Conservation (phyloP, 2,888 invertebrate genomes). For the Cerastoderma edule region DNA sequence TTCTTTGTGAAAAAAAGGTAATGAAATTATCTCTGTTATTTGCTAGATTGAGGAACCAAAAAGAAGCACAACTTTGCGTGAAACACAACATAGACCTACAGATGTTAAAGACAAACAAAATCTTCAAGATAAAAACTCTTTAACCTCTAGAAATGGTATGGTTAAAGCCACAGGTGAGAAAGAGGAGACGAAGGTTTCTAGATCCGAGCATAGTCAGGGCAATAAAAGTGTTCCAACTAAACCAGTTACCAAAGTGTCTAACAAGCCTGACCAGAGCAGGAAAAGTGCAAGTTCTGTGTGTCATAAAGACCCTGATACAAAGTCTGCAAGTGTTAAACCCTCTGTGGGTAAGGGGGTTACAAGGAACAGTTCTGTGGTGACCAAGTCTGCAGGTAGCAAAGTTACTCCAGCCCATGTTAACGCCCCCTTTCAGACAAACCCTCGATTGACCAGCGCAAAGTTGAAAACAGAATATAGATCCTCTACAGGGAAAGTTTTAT, state of each 20-base stretch:
- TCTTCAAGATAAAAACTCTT: neutral
- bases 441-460: slow-evolving; percentile 57
- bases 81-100: slow-evolving; percentile 7
- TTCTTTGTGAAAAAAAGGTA: no score
- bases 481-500: slow-evolving; percentile 33
- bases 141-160: slow-evolving; percentile 4
- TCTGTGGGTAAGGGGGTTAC: neutral
- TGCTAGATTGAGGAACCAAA: slow-evolving; percentile 51
- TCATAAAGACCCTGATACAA: neutral
- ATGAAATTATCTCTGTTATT: slow-evolving; percentile 2
- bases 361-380: neutral
- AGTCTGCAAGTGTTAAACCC: neutral
- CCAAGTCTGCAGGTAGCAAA: slow-evolving; percentile 14
- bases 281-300: neutral
- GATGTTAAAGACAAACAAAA: neutral
- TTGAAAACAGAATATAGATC: slow-evolving; percentile 55
- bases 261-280: neutral
- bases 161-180: no score
- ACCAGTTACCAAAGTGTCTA: neutral
- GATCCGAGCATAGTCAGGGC: neutral
- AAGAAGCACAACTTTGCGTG: slow-evolving; percentile 20
- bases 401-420: slow-evolving; percentile 64
- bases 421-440: slow-evolving; percentile 76
- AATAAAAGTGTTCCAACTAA: neutral
- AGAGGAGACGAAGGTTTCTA: neutral